These are phyloP conservation scores for Sus cebifrons DNA, from an alignment of 2,797 vertebrate species.

Conservation along the genomic window DNA sequence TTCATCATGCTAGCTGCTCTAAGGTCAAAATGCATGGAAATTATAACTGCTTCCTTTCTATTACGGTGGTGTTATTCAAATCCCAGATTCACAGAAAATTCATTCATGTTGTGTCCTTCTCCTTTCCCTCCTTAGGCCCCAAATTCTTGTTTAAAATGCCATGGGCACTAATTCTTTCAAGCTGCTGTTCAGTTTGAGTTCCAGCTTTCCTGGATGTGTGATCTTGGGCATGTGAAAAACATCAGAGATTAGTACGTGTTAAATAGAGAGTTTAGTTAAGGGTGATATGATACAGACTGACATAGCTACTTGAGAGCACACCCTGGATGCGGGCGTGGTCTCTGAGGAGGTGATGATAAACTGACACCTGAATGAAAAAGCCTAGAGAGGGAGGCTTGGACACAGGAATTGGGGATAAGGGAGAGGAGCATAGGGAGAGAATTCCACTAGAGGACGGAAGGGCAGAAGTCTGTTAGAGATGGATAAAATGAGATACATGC, in stretches of 20 bases:
- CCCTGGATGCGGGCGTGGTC: background rate
- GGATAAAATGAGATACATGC: background rate
- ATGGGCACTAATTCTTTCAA: background rate
- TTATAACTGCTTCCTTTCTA: background rate
- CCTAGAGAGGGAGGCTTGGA: background rate
- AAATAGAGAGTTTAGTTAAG: background rate
- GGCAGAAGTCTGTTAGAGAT: background rate
- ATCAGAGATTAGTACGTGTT: background rate
- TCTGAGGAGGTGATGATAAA: background rate
- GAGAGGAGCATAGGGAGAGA: background rate
- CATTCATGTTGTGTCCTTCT: background rate
- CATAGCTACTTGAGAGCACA: background rate
- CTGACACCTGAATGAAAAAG: background rate
- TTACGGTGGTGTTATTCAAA: background rate
- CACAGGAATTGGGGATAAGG: background rate
- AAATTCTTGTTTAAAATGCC: background rate
- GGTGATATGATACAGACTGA: background rate
- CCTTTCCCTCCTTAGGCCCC: background rate
- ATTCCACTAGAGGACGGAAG: background rate
- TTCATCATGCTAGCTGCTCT: background rate
- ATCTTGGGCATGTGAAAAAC: background rate
- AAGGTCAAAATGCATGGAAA: conserved; percentile 33
- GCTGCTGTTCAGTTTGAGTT: background rate
- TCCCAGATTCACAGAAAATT: background rate
- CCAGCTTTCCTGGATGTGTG: background rate